Percentiles rank a stretch among this genome's conserved stretches.
Conservation (phyloP, 1,140 invertebrate species). For the Drosophila suzukii region DNA sequence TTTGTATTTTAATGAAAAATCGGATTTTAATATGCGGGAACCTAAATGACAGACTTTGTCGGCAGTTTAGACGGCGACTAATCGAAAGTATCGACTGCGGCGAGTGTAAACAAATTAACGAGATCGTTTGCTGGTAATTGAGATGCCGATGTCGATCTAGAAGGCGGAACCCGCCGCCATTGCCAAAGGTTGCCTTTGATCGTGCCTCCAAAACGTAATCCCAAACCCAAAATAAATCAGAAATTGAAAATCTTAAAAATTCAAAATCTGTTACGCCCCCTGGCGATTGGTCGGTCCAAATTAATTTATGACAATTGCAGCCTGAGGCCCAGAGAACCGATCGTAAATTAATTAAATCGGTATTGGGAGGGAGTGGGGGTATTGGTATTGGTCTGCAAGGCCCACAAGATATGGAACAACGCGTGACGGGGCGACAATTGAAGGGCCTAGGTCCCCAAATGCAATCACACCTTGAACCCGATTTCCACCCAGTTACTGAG, state of each 20-base stretch:
- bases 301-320: constrained; percentile 64
- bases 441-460: constrained; percentile 46
- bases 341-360: constrained; percentile 74
- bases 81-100: constrained; percentile 59
- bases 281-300: constrained; percentile 31
- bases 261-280: constrained; percentile 39
- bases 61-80: constrained; percentile 60
- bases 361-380: constrained; percentile 5
- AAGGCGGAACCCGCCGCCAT: constrained; percentile 40
- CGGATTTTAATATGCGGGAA: constrained; percentile 63
- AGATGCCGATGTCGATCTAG: constrained; percentile 47
- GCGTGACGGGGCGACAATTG: constrained; percentile 55
- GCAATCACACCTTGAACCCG: constrained; percentile 38
- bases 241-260: constrained; percentile 11
- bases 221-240: constrained; percentile 10
- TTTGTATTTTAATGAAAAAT: constrained; percentile 60
- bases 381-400: not conserved
- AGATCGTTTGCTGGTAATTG: constrained; percentile 77
- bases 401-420: constrained; percentile 62
- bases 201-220: constrained; percentile 40
- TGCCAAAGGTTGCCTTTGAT: constrained; percentile 56
- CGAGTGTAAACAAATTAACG: constrained; percentile 80
- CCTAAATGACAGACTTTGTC: constrained; percentile 65
- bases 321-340: constrained; percentile 41
- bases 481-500: constrained; percentile 41